Evolutionary conservation across 2,797 vertebrate species (phyloP), one percentile per base, ranked within the genome.

Genomic region (Cryptoprocta ferox): DNA sequence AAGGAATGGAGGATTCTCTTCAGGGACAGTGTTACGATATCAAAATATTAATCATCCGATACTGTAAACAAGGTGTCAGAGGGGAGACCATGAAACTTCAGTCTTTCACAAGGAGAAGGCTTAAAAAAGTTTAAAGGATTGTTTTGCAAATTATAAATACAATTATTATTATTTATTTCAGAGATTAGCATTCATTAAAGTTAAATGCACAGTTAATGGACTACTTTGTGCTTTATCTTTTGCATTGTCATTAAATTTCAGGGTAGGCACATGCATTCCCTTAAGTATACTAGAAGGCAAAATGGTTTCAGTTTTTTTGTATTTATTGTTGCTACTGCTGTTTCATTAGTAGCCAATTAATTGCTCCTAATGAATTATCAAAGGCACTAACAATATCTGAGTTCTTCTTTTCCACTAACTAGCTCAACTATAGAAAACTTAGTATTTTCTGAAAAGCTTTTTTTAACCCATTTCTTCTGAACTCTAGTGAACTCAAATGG

Each of bases 281-380:
- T 61, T 39, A 89, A 89, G 66, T 45, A 71, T 35, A 8, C 80
- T 92, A 61, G 70, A 73, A 96, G 91, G 89, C 70, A 93, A 73
- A 78, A 90, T 75, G 50, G n/a, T 70, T 95, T 97, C 53, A 35
- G 21, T n/a, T 75, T 53, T 28, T 94, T 83, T 59, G 15, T 68
- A 63, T 81, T 96, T 94, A 86, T 75, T 89, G 19, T 89, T 91
- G 68, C 95, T 95, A 42, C 48, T 90, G 14, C 75, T 92, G 48
- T 92, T 94, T 96, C 73, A 66, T 97, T 93, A 91, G 50, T 65
- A 97, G 53, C 50, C 76, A 53, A 83, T 76, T 89, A 93, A 92
- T 97, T 96, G 96, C 91, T 96, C 28, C 78, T 81, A 80, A 96
- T 42, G 63, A 93, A 97, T 96, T 96, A 94, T 65, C 66, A 78